Percentiles rank a stretch among this genome's conserved stretches.
Evolutionary conservation across 2,888 invertebrate species (phyloP).

Genomic region (Dynastes grantii): DNA sequence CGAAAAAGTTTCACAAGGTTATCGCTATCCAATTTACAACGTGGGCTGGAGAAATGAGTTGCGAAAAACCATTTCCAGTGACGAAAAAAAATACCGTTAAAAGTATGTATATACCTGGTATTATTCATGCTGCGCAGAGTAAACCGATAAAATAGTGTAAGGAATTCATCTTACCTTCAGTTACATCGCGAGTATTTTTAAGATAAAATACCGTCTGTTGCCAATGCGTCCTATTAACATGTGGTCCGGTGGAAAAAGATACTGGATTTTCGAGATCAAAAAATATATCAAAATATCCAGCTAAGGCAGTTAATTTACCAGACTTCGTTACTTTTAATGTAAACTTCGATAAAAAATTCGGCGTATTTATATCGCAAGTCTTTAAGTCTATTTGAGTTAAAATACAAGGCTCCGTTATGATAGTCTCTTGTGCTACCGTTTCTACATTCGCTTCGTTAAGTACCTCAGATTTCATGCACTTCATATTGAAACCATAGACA

Average conservation of each 20-base stretch:
- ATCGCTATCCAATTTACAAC: too few species aligned
- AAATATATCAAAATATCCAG: constrained; percentile 93
- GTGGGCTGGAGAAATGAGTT: too few species aligned
- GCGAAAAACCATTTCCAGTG: too few species aligned
- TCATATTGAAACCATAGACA: constrained; percentile 96
- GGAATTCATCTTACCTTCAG: constrained; percentile 73
- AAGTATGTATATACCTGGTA: too few species aligned
- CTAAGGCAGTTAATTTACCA: constrained; percentile 84
- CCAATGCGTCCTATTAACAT: constrained; percentile 88
- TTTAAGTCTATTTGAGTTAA: constrained; percentile 84
- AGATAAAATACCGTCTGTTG: constrained; percentile 94
- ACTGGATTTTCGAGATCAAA: constrained; percentile 82
- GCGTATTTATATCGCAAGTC: constrained; percentile 80
- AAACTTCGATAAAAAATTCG: constrained; percentile 83
- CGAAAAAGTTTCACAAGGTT: too few species aligned
- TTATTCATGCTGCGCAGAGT: too few species aligned
- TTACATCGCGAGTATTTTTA: constrained; percentile 80
- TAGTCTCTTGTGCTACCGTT: constrained; percentile 76
- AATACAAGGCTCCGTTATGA: constrained; percentile 79
- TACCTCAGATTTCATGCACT: constrained; percentile 89
- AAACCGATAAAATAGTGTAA: too few species aligned
- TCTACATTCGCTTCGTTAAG: constrained; percentile 84
- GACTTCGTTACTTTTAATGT: constrained; percentile 76
- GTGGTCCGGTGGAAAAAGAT: constrained; percentile 86
- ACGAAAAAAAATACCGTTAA: too few species aligned